A percentile compares a stretch with the other conserved stretches of the same genome.
Conservation (phyloP, 2,113 vertebrate genomes). For the Urocynchramus pylzowi region DNA sequence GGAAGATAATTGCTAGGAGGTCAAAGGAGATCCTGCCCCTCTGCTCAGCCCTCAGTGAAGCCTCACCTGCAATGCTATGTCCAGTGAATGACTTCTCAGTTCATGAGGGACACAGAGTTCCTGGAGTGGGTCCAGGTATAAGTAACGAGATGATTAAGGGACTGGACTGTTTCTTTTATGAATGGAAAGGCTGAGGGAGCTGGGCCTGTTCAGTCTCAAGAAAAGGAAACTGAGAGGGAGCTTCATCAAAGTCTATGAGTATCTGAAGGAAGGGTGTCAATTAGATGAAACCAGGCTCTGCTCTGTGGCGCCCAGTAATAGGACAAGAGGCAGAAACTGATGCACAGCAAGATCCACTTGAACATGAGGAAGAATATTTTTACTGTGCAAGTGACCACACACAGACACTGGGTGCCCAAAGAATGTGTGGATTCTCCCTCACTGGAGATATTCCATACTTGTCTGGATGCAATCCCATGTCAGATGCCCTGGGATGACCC, state of each 20-base stretch:
- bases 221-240: neutral
- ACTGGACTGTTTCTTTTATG: neutral
- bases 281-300: neutral
- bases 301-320: neutral
- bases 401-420: neutral
- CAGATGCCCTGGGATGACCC: neutral
- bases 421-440: neutral
- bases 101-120: neutral
- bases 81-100: neutral
- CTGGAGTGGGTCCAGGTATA: neutral
- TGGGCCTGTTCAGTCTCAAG: neutral
- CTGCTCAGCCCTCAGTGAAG: neutral
- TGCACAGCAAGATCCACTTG: neutral
- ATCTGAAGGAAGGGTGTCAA: neutral
- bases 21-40: neutral
- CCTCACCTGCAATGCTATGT: neutral
- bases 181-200: neutral
- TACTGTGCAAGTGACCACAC: too few species aligned
- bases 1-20: neutral
- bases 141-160: neutral
- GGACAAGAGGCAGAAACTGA: neutral
- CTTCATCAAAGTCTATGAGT: neutral
- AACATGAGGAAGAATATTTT: neutral
- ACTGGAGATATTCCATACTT: neutral
- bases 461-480: neutral